Base-by-base conservation (phyloP, 2,888 invertebrate genomes). In the Tetragnatha montana region DNA sequence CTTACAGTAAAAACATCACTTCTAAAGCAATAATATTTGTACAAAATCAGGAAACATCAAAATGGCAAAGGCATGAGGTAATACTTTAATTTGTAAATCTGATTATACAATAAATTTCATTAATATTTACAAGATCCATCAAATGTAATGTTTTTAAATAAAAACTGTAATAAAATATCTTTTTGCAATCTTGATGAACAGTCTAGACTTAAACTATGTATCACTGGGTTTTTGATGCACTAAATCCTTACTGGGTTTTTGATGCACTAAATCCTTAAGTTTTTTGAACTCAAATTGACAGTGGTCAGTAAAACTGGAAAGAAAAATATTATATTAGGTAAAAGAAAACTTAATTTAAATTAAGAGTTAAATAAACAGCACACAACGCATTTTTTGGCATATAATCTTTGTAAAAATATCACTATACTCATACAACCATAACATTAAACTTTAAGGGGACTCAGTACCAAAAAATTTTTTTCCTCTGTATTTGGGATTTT, bases 221-320 rank as follows among this genome's bases (percentile, higher is more conserved):
- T 10, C 14, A 35, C n/a, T 70, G 47, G 47, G 47, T 12, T 80
- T 80, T 47, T 68, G 69, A n/a, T 6, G 8, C 35, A 80, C 2
- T 8, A 80, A 12, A n/a, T 70, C 69, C 17, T 80, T 80, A n/a
- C n/a, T n/a, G 69, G 49, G 2, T 80, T 80, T 12, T 80, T 35
- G 14, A 47, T n/a, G 8, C 35, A 80, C 2, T 8, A 80, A 12
- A n/a, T 70, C 69, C 17, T 80, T 80, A n/a, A 80, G 49, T 10
- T 80, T 80, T 12, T 80, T 35, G 14, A 47, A 80, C 69, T 80
- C 80, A 80, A 12, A 19, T 68, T 19, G 68, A 68, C 80, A 80
- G 19, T 80, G 80, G 47, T 69, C 80, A 47, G 8, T 68, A 80
- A 80, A 80, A 8, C 80, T 80, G 50, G 0, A 80, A 47, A n/a